Base-by-base conservation (phyloP, 1,140 invertebrate species). In the Bradysia coprophila region DNA sequence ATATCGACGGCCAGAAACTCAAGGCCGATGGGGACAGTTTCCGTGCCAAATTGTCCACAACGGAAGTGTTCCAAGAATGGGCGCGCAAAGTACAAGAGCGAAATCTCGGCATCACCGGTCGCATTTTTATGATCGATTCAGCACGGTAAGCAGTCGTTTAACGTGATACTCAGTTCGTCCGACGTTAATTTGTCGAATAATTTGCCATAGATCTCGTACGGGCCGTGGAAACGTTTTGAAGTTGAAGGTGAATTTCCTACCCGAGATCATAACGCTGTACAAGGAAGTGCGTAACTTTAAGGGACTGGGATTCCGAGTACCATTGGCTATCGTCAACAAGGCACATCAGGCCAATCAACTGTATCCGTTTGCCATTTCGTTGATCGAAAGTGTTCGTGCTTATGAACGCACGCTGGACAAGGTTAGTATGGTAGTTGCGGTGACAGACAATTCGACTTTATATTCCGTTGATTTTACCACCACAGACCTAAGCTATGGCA, bases 241-340 rank as follows among this genome's bases (percentile, higher is more conserved):
- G 52, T 60, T 99, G 21, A 84, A 84, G 62, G 93, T 99, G 1
- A 98, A 99, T 65, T 99, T 98, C 59, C 68, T 93, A 31, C 92
- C 92, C 1, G 96, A 99, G 64, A 96, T 98, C 43, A 98, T 99
- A 28, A 95, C 90, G 0, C 67, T 99, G 3, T 88, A 92, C 9
- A 99, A 99, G 65, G 95, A 99, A 76, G 92, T 98, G 11, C 76
- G 94, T 24, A 97, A 98, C 66, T 70, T 99, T 49, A 93, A 95
- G 56, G 90, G 87, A 58, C 71, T 98, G 28, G 93, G 93, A 42
- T 98, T 97, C 62, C 71, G 96, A 48, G 90, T 98, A 34, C 95
- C 95, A 2, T 60, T 99, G 46, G 87, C 91, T 3, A 98, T 99
- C 50, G 91, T 98, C 1, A 98, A 98, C 63, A 97, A 97, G 64